Base-by-base conservation (phyloP, 2,797 vertebrate species). In the Falco rusticolus region DNA sequence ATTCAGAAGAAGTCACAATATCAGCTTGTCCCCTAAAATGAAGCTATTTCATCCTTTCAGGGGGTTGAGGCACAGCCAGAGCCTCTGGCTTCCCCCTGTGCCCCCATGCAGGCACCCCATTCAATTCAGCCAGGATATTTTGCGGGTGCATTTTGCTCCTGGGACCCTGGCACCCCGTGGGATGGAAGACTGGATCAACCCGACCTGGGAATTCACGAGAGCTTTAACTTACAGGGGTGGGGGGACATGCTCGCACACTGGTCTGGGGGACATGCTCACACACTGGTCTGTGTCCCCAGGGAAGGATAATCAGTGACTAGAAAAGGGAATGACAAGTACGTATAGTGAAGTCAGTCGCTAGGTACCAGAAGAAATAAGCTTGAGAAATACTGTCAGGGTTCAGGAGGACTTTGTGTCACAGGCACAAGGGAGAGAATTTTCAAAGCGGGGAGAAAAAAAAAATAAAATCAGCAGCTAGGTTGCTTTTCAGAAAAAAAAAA, bases 371-470 rank as follows among this genome's bases (percentile, higher is more conserved):
- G 84, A 68, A 96, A 86, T 12, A 10, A 54, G 65, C 61, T 50
- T 16, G 51, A 16, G 56, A 45, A 92, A 79, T 11, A 10, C 2
- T 14, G 22, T 45, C 64, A 26, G 51, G 37, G 43, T 41, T 83
- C 19, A 66, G 79, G 66, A 63, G 79, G 66, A 5, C 17, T 48
- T 2, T 3, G 31, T 28, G 51, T 48, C 60, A 3, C 33, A 48
- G 59, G 75, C 39, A 71, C 2, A 39, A 68, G 64, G 63, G 65
- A 11, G 41, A 26, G 61, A 45, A 26, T 76, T 87, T 74, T 54
- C 9, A 28, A n/a, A 53, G 63, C 1, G 2, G 2, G 6, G 12
- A 2, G 13, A 4, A 6, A 1, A 0, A 16, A 65, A 75, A 45
- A 45, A 9, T 7, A 17, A 17, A 80, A 79, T 78, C 31, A 43